phyloP scores from a whole-genome alignment of 2,113 vertebrate species.

The Rattus rattus region DNA sequence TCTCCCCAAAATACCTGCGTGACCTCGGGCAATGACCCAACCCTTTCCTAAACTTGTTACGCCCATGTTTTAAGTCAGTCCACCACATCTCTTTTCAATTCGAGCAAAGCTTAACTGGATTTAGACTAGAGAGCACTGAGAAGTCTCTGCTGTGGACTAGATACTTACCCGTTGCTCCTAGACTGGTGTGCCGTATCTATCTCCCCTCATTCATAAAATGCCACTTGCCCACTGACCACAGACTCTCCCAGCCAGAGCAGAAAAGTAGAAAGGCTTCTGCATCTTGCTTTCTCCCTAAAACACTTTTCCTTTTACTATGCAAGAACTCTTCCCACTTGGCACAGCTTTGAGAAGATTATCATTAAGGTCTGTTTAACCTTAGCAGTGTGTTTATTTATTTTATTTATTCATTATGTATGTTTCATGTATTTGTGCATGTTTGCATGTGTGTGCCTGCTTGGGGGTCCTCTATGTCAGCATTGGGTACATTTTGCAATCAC shows the following conservation, averaged over 20 bases:
- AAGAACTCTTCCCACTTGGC: conserved; percentile 12
- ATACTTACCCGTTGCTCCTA: not conserved
- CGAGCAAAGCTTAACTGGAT: not conserved
- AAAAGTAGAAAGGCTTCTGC: not conserved
- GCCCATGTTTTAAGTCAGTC: not conserved
- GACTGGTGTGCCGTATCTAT: not conserved
- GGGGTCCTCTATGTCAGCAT: not conserved
- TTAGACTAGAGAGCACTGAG: not conserved
- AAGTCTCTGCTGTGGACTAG: not conserved
- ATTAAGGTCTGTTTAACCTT: not conserved
- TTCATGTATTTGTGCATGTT: not conserved
- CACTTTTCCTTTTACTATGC: not conserved
- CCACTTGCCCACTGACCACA: not conserved
- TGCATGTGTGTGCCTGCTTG: not conserved
- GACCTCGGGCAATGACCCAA: not conserved
- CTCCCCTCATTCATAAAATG: not conserved
- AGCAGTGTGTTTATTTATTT: not conserved
- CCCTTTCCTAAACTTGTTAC: not conserved
- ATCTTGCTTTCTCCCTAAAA: not conserved
- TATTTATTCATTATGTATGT: not conserved
- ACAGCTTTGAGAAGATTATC: not conserved
- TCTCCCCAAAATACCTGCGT: conserved; percentile 27
- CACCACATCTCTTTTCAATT: not conserved
- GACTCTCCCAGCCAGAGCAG: not conserved
- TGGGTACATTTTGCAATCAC: not conserved